Evolutionary conservation across 2,888 invertebrate species (phyloP), one percentile per base, ranked within the genome.

Genomic region (Onthophagus sagittarius): DNA sequence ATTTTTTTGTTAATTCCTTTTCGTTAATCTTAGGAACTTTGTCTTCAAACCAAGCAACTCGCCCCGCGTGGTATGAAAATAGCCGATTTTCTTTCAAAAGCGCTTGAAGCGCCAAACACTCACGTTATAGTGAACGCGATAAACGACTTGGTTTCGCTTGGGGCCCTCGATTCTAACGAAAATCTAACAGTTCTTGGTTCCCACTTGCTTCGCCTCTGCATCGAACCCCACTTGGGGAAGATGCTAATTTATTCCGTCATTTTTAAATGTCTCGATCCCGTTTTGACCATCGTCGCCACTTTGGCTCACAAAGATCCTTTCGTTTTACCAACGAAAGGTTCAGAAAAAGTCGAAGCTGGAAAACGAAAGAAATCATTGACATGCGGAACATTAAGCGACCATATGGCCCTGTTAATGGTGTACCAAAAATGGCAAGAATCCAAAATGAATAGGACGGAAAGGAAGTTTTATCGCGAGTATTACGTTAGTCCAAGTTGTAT

Each of bases 191-290:
- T 93, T 79, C 87, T 98, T 72, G 98, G 98, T 0, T 91, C 91
- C 75, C 94, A 97, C 82, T 86, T 99, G 71, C 88, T 97, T n/a
- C 96, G 97, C 82, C 86, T 99, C 69, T 96, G 98, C 0, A 89
- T 99, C 0, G 97, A 98, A 80, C 98, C 98, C 0, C 92, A 94
- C 78, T 86, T 97, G 67, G 97, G 95, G 3, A 97, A 98, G 85
- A 95, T 96, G 91, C 85, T 99, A 75, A 86, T 99, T 0, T 96
- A 95, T 83, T 92, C 95, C 0, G 91, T 96, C 63, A 93, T 97
- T 2, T 89, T 98, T 78, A 95, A 95, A 83, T 99, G 99, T 84
- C 86, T 98, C 53, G 96, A 97, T 84, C 98, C 98, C 0, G 89
- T 99, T 33, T 86, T 97, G 72, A 97, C 97, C 0, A 93, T 99